phyloP scores from a whole-genome alignment of 2,797 vertebrate genomes.

The Rhodeus uyekii region DNA sequence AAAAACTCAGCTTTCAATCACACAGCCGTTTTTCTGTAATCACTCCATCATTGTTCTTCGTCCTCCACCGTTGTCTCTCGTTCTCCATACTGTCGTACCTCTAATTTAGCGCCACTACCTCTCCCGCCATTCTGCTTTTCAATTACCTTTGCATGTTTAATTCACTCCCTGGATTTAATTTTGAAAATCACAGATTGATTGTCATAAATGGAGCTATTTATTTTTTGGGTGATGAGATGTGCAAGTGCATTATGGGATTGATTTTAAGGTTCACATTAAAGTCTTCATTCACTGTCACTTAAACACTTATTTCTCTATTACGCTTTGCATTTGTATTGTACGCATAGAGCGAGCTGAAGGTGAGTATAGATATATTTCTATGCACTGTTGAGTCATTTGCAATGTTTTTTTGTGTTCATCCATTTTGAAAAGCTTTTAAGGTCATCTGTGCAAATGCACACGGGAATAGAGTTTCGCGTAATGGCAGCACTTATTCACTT shows the following conservation, averaged over 20 bases:
- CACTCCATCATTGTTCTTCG: conserved; percentile 48
- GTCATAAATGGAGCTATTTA: conserved; percentile 55
- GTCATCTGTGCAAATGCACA: conserved; percentile 41
- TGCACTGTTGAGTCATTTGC: conserved; percentile 43
- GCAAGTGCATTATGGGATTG: conserved; percentile 47
- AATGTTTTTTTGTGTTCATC: conserved; percentile 42
- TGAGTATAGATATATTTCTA: conserved; percentile 15
- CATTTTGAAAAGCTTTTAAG: conserved; percentile 49
- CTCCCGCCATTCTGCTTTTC: conserved; percentile 37
- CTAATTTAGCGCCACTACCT: conserved; percentile 23
- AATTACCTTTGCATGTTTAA: conserved; percentile 51
- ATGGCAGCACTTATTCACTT: conserved; percentile 56
- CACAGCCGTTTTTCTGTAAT: conserved; percentile 44
- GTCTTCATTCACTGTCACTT: conserved; percentile 50
- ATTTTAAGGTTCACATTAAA: conserved; percentile 40
- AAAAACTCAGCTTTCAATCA: conserved; percentile 51
- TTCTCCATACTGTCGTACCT: conserved; percentile 26
- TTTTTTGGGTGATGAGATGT: conserved; percentile 38
- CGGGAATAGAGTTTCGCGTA: conserved; percentile 50
- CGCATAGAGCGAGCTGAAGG: background rate
- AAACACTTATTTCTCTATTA: conserved; percentile 41
- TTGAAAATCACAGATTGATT: conserved; percentile 39
- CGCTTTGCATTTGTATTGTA: background rate
- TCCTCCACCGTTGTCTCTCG: conserved; percentile 21
- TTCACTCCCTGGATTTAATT: conserved; percentile 52